Evolutionary conservation across 2,888 invertebrate genomes (phyloP).

Genomic region (Pegoplata infirma): DNA sequence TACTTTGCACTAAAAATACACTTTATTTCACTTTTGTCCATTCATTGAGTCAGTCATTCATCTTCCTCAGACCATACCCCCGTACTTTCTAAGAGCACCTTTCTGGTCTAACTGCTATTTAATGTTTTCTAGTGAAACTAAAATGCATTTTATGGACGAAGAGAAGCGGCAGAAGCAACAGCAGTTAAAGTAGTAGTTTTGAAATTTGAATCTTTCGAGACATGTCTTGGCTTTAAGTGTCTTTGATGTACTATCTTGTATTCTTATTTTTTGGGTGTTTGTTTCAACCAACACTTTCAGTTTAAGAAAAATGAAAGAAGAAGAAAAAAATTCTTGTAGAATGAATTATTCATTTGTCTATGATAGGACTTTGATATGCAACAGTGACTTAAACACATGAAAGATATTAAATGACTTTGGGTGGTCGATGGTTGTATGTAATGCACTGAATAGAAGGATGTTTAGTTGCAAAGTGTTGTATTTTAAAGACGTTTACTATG

Average conservation of each 20-base stretch:
- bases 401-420: constrained; percentile 31
- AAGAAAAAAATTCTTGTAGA: constrained; percentile 11
- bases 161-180: not conserved
- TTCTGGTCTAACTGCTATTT: constrained; percentile 24
- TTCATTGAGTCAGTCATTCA: not conserved
- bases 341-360: constrained; percentile 55
- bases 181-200: constrained; percentile 9
- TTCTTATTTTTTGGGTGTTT: not conserved
- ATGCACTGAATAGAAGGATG: not conserved
- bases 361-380: constrained; percentile 55
- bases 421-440: not conserved
- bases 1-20: constrained; percentile 48
- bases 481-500: constrained; percentile 12
- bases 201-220: constrained; percentile 45
- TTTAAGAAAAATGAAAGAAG: not conserved
- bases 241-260: constrained; percentile 1
- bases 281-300: not conserved
- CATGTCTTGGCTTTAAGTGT: constrained; percentile 51
- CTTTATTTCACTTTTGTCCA: constrained; percentile 56
- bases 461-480: not conserved
- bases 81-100: constrained; percentile 22
- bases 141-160: constrained; percentile 28
- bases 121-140: constrained; percentile 7
- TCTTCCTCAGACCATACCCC: not conserved
- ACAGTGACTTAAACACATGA: constrained; percentile 46